Base-by-base conservation (phyloP, 92 coral and sea anemone genomes). In the Bergia puertoricense region DNA sequence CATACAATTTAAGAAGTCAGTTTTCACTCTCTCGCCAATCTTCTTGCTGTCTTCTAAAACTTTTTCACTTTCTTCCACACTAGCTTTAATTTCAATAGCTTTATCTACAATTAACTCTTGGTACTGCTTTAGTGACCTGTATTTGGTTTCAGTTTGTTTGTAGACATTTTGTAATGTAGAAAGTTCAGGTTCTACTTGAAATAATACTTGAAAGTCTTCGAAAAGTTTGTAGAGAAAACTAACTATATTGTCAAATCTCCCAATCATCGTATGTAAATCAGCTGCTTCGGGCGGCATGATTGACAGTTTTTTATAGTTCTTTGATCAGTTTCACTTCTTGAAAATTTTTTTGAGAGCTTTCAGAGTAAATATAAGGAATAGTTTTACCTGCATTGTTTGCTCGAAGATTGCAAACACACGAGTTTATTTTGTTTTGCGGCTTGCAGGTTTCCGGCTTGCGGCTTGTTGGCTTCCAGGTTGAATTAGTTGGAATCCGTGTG, bases 21-120 rank as follows among this genome's bases (percentile, higher is more conserved):
- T 30, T 30, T 30, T 30, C 30, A 30, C 30, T 30, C 30, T 30
- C 30, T 30, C 30, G 30, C 30, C 30, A 74, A 7, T 15, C 76
- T 85, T 42, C 40, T 30, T 30, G 30, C 30, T 30, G 30, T 30
- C 30, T 30, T 30, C 30, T 30, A 30, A 30, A 30, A 30, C 30
- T 30, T 30, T 30, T 30, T 30, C 30, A 30, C 30, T 30, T 30
- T 30, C 30, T 30, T 30, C 30, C 10, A 65, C n/a, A 38, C 20
- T 62, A 59, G 42, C 67, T 71, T 86, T 83, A 41, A 76, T 83
- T 6, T 74, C 89, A 16, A 77, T 13, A 46, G 84, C 40, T 50
- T 76, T 59, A 6, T 30, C 30, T 30, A 30, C 30, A 30, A 30
- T 30, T 30, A 30, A 30, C 30, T 30, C 30, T 30, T 30, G 50